Base-by-base conservation (phyloP, 2,888 invertebrate species). In the Syritta pipiens region DNA sequence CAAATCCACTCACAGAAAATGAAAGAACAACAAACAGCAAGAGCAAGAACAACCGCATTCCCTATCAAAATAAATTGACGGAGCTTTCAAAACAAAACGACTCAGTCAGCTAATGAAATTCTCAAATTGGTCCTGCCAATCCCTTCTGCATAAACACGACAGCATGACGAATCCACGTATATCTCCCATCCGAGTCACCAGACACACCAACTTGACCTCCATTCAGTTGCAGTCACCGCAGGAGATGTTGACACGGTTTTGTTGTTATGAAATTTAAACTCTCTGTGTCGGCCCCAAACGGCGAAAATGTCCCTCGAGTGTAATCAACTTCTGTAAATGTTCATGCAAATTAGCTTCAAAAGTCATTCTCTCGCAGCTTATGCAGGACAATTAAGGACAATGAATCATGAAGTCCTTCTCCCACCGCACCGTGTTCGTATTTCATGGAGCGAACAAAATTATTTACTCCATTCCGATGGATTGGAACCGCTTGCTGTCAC, bases 271-370 rank as follows among this genome's bases (percentile, higher is more conserved):
- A 51, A 51, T 44, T 32, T 32, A 46, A 6, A 28, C 20, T 48
- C 14, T 19, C 24, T 26, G 42, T 40, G 22, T 48, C 37, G 5
- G 24, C n/a, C 9, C 12, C 26, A 20, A 3, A 26, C 6, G 12
- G 6, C 6, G 6, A 68, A 60, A 35, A 40, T 17, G 20, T 62
- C 75, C 49, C 62, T 3, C 5, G 44, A 37, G 55, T 55, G 22
- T 69, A 76, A 57, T 76, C 55, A 68, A 68, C 42, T 49, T 49
- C 42, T 75, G 55, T 55, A 42, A 62, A 76, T 69, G 62, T 63
- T 37, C 30, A 63, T 76, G 69, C 57, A 76, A 76, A 76, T 69
- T 69, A 44, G 49, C 55, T 63, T 44, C 57, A 49, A 12, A 69
- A 76, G 49, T 76, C 42, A 22, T 55, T 55, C 48, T 37, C 32